Evolutionary conservation across 1,140 invertebrate species (phyloP).

Genomic region (Aphelinus certus): DNA sequence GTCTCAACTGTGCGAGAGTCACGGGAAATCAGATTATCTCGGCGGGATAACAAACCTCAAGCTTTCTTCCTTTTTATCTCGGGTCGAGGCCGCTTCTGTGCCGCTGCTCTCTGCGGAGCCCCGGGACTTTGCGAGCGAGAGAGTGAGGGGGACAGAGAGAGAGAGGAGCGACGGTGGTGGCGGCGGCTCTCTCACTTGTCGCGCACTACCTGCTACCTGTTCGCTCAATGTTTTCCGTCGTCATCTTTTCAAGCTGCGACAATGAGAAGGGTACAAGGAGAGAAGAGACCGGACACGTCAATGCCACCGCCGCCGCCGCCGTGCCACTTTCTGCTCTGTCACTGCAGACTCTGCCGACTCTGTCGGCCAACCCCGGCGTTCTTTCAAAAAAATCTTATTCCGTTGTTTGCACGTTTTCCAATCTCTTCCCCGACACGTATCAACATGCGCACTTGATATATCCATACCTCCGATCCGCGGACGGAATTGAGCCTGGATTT

Average conservation of each 20-base stretch:
- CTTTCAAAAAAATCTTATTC: not conserved
- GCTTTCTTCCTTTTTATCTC: constrained; percentile 28
- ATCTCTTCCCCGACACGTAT: not conserved
- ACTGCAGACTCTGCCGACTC: no score
- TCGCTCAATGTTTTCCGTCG: constrained; percentile 18
- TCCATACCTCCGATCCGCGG: no score
- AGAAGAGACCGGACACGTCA: not conserved
- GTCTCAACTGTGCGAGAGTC: constrained; percentile 56
- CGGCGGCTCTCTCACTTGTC: no score
- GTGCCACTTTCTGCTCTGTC: not conserved
- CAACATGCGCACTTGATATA: no score
- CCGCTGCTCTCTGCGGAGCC: not conserved
- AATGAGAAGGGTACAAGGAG: constrained; percentile 8
- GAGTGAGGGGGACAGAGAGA: not conserved
- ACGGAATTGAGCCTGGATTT: no score
- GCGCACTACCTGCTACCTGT: constrained; percentile 46
- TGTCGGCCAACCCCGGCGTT: not conserved
- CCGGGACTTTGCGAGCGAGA: not conserved
- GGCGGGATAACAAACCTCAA: constrained; percentile 47
- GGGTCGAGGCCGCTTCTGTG: constrained; percentile 27
- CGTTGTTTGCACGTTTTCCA: not conserved
- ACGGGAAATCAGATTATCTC: constrained; percentile 60
- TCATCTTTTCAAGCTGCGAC: not conserved
- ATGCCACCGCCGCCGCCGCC: not conserved
- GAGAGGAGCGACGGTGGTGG: no score